Evolutionary conservation across 1,140 invertebrate species (phyloP).

Genomic region (Tribolium madens): DNA sequence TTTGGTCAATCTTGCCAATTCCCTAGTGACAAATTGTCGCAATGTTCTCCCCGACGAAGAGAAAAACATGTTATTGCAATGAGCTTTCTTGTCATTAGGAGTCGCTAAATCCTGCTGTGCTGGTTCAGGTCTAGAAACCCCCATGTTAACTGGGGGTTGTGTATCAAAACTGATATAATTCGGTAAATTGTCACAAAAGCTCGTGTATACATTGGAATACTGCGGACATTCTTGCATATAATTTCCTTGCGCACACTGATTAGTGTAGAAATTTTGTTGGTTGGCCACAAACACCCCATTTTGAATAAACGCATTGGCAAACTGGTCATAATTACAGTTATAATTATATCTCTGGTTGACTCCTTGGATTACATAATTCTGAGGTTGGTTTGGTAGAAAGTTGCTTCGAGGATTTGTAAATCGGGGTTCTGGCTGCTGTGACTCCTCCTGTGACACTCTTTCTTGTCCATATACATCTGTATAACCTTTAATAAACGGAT

Average conservation of each 20-base stretch:
- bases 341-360: neutral
- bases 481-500: constrained; percentile 54
- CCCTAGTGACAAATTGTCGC: neutral
- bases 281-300: neutral
- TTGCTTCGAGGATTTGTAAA: neutral
- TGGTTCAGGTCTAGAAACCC: too few species aligned
- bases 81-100: too few species aligned
- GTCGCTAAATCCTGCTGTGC: too few species aligned
- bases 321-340: neutral
- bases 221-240: neutral
- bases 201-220: neutral
- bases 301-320: neutral
- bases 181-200: neutral
- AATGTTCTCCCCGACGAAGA: neutral
- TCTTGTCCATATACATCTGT: constrained; percentile 44
- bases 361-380: neutral
- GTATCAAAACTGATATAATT: neutral
- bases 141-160: too few species aligned
- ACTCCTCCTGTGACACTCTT: too few species aligned
- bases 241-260: neutral
- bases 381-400: neutral
- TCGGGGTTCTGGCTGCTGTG: too few species aligned
- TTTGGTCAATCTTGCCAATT: neutral
- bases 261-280: neutral
- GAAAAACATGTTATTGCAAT: neutral